Conservation (phyloP, 2,113 vertebrate species). For the Pseudopipra pipra region DNA sequence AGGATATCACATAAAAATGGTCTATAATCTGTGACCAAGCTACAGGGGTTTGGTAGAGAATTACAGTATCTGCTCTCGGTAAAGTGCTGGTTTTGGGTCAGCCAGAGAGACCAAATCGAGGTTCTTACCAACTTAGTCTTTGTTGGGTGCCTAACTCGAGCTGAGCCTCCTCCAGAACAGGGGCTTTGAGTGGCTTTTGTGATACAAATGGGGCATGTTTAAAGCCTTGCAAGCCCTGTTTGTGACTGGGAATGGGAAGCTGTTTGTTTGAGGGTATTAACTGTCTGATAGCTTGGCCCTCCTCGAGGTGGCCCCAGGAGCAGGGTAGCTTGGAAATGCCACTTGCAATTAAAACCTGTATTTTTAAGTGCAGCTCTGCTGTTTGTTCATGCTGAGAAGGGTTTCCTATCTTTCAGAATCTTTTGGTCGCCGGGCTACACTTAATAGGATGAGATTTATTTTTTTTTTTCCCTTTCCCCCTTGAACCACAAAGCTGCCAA, state of each 20-base stretch:
- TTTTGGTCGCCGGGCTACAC: background rate
- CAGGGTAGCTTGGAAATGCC: background rate
- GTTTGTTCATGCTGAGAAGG: slow-evolving; percentile 17
- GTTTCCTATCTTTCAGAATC: slow-evolving; percentile 13
- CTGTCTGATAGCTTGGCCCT: background rate
- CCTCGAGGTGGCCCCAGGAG: background rate
- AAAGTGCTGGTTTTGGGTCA: background rate
- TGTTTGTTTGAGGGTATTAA: slow-evolving; percentile 29
- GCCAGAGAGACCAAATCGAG: background rate
- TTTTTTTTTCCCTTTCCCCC: background rate
- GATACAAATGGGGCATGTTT: background rate
- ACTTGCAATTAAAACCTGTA: slow-evolving; percentile 11
- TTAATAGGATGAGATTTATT: slow-evolving; percentile 33
- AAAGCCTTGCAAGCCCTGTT: background rate
- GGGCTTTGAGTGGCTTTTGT: background rate
- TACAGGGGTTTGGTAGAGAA: background rate
- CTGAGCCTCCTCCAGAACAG: background rate
- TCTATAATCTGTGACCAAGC: background rate
- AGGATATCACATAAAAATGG: background rate
- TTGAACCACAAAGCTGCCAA: slow-evolving; percentile 18
- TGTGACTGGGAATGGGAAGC: background rate
- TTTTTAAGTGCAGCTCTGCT: slow-evolving; percentile 14
- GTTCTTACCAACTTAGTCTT: background rate
- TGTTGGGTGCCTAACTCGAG: slow-evolving; percentile 3
- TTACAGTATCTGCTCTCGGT: background rate